Evolutionary conservation across 2,797 vertebrate species (phyloP), one percentile per base, ranked within the genome.

Genomic region (Etheostoma perlongum): DNA sequence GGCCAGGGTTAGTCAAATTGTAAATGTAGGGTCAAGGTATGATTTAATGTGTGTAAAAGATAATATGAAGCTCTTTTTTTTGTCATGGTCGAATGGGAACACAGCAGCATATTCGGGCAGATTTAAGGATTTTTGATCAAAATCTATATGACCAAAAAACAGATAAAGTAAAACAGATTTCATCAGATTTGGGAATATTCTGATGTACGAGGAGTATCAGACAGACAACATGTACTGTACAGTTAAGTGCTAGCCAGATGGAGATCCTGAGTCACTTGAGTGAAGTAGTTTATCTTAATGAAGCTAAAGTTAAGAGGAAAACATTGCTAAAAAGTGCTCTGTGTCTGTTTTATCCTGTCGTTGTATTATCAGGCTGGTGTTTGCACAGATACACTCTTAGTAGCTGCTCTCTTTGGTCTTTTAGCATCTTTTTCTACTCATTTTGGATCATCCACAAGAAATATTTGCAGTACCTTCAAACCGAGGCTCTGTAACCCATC

Each of bases 111-210:
- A 21, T 27, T 63, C 1, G 2, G 42, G 30, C 27, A 72, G 75
- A 74, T 81, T 86, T 58, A 64, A 42, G 49, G 74, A 67, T 65
- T 64, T 51, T 59, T 40, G 0, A 58, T 74, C 58, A 19, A 60
- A 57, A 46, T 83, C 16, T 55, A 62, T 66, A 72, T 4, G 2
- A 70, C 60, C 33, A 46, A 63, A n/a, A n/a, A n/a, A n/a, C n/a
- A n/a, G n/a, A n/a, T n/a, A n/a, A n/a, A n/a, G n/a, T n/a, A n/a
- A n/a, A n/a, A n/a, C 54, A 67, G 72, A 70, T 80, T 71, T 64
- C 47, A 54, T 18, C 59, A 66, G 30, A 73, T 74, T 54, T 67
- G 55, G 8, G 15, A 62, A 55, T 69, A 9, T 62, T 80, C 15
- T 49, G 4, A 30, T 19, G 18, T 18, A 53, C 13, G 25, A 33